Evolutionary conservation across 2,888 invertebrate genomes (phyloP).

Genomic region (Herminia tarsipennalis): DNA sequence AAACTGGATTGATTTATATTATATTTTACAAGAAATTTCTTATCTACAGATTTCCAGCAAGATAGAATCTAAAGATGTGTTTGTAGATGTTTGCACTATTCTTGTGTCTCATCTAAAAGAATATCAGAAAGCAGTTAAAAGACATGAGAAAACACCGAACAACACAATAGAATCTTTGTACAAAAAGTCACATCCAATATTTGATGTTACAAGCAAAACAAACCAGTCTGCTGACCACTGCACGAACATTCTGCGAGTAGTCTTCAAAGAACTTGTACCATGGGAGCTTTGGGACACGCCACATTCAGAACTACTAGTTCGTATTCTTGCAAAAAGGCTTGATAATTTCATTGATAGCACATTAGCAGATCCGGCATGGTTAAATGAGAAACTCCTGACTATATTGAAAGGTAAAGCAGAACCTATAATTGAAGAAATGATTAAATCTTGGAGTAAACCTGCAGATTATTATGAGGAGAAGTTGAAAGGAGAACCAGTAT

Average conservation of each 20-base stretch:
- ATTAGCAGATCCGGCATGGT: constrained; percentile 80
- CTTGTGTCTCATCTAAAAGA: constrained; percentile 87
- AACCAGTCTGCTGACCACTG: constrained; percentile 84
- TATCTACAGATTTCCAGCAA: constrained; percentile 71
- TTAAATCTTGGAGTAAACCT: background rate
- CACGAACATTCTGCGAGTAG: constrained; percentile 84
- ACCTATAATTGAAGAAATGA: constrained; percentile 13
- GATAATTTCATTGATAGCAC: constrained; percentile 78
- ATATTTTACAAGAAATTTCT: no score
- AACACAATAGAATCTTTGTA: constrained; percentile 79
- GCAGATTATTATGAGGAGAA: no score
- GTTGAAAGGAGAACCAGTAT: constrained; percentile 4
- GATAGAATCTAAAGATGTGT: constrained; percentile 77
- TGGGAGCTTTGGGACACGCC: constrained; percentile 89
- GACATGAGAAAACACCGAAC: constrained; percentile 76
- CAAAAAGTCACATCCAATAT: constrained; percentile 72
- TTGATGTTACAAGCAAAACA: constrained; percentile 57
- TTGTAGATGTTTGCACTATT: constrained; percentile 79
- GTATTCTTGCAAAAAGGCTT: constrained; percentile 86
- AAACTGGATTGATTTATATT: no score
- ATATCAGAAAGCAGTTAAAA: constrained; percentile 86
- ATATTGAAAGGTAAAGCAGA: constrained; percentile 54
- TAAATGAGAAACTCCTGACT: constrained; percentile 71
- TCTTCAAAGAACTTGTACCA: constrained; percentile 87
- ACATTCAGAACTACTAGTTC: constrained; percentile 86